Conservation (phyloP, 2,797 vertebrate species). For the Sebastes melanostomus region DNA sequence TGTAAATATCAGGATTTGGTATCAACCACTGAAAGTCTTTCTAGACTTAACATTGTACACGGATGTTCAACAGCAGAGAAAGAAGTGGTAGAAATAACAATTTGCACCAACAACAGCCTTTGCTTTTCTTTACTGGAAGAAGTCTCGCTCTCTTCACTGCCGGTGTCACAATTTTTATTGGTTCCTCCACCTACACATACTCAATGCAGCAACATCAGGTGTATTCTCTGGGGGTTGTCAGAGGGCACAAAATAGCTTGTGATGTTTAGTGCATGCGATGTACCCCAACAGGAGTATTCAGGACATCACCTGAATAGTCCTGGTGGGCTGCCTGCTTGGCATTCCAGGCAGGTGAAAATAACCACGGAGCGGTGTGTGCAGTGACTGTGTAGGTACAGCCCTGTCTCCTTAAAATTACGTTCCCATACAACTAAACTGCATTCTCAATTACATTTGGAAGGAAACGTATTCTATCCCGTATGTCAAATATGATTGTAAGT, state of each 20-base stretch:
- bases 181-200: background rate
- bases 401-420: background rate
- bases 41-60: background rate
- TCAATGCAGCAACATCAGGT: background rate
- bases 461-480: background rate
- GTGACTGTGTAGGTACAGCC: background rate
- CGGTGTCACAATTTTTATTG: constrained; percentile 24
- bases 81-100: background rate
- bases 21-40: background rate
- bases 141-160: background rate
- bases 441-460: background rate
- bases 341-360: background rate
- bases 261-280: constrained; percentile 17
- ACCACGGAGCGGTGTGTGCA: background rate
- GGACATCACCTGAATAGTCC: background rate
- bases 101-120: background rate
- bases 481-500: no score
- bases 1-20: background rate
- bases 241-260: constrained; percentile 11
- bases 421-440: background rate
- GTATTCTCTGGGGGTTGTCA: constrained; percentile 23
- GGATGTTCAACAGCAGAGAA: background rate
- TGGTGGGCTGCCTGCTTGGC: constrained; percentile 8
- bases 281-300: background rate
- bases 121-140: background rate